Evolutionary conservation across 2,797 vertebrate genomes (phyloP), one percentile per base, ranked within the genome.

Genomic region (Characodon lateralis): DNA sequence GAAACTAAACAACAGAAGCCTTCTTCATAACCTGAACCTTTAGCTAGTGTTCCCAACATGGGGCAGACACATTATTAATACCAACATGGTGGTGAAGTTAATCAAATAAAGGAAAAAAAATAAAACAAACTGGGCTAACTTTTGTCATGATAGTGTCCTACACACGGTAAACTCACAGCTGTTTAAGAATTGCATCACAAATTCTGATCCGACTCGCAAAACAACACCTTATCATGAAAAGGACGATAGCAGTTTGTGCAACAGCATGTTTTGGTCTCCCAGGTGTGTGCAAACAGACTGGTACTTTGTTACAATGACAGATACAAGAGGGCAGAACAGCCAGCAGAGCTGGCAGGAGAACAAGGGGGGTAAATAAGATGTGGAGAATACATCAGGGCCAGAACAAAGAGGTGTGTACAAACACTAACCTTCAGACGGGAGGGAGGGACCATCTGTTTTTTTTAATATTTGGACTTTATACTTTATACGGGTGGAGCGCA

Each of bases 31-130:
- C 79, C 82, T 82, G 86, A 72, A 78, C 76, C 74, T 89, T 83
- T 84, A 89, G 81, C 88, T 91, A 91, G 88, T 91, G 90, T 92
- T 91, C 86, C 91, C 88, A 83, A 88, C 85, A 80, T 66, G 79
- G 89, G 90, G 81, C 80, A 81, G 80, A 90, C 84, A 85, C 70
- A 74, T 88, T 91, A 74, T 88, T 91, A 93, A 93, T 91, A 93
- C 89, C 80, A 59, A 92, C 87, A 89, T 66, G 89, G 89, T 87
- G 87, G 78, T 84, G 89, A 87, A 90, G 69, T 82, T 80, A 72
- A 90, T 84, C 73, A 88, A 90, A 85, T 18, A 73, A 75, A 79
- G 41, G 51, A 58, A 79, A 61, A 26, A 51, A 72, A 51, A 78
- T 20, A 71, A 24, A 61, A 5, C 0, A 12, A 48, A 74, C 56